These are phyloP conservation scores for Microchirus variegatus DNA, from an alignment of 2,797 vertebrate genomes.

Conservation along the genomic window DNA sequence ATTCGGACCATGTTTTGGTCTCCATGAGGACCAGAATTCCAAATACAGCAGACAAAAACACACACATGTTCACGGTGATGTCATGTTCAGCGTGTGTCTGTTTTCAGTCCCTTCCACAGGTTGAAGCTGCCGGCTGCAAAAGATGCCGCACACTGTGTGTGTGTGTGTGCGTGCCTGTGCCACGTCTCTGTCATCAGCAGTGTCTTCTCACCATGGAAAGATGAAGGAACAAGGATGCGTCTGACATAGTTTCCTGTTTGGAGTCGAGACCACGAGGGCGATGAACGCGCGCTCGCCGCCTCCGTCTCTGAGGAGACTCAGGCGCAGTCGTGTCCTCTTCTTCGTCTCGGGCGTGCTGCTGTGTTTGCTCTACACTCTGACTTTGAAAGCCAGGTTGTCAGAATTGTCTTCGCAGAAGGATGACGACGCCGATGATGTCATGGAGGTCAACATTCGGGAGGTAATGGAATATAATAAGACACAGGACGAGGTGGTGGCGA, in stretches of 20 bases:
- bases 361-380: constrained; percentile 81
- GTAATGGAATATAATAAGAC: constrained; percentile 65
- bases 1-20: no score
- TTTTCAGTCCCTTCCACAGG: constrained; percentile 47
- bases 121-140: constrained; percentile 30
- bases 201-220: constrained; percentile 31
- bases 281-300: constrained; percentile 73
- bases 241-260: constrained; percentile 53
- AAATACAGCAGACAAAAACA: no score
- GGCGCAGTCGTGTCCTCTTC: constrained; percentile 79
- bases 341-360: constrained; percentile 79
- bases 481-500: constrained; percentile 13
- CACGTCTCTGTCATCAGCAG: constrained; percentile 19
- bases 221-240: constrained; percentile 44
- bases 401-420: constrained; percentile 28
- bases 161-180: constrained; percentile 13
- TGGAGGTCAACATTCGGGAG: constrained; percentile 55
- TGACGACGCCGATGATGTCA: background rate
- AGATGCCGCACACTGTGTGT: constrained; percentile 46
- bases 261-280: constrained; percentile 45
- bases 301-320: constrained; percentile 80
- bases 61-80: constrained; percentile 8
- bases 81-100: constrained; percentile 14
- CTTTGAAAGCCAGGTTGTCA: constrained; percentile 67
- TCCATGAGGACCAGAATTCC: no score